Conservation (phyloP, 2,888 invertebrate species). For the Panzeria rudis region DNA sequence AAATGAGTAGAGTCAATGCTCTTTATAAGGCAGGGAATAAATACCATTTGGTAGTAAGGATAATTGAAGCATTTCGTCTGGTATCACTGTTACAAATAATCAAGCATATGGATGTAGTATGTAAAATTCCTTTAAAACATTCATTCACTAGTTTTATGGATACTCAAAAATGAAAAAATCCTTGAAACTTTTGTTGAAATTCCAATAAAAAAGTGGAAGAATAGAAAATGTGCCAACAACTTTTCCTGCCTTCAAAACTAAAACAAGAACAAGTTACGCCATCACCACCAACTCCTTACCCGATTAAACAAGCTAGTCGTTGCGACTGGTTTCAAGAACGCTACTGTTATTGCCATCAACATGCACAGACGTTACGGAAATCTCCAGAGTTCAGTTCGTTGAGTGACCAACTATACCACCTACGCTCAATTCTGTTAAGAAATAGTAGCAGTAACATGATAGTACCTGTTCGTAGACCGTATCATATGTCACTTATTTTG, state of each 20-base stretch:
- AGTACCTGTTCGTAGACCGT: constrained; percentile 28
- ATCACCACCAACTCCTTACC: not conserved
- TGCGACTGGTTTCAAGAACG: not conserved
- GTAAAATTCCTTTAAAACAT: not conserved
- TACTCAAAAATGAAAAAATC: not conserved
- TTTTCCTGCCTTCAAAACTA: constrained; percentile 37
- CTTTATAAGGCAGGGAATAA: too few relatives aligned
- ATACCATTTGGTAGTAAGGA: too few relatives aligned
- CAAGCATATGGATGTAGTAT: not conserved
- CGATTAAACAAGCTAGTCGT: constrained; percentile 21
- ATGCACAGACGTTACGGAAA: constrained; percentile 15
- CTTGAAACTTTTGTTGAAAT: not conserved
- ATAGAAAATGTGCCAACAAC: constrained; percentile 58
- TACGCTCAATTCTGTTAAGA: constrained; percentile 29
- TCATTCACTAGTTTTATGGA: not conserved
- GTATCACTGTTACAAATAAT: not conserved
- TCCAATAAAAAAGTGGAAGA: not conserved
- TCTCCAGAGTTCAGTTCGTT: constrained; percentile 3
- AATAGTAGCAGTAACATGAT: constrained; percentile 40
- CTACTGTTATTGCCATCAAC: not conserved
- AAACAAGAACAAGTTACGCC: constrained; percentile 16
- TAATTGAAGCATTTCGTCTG: not conserved
- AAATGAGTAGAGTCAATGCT: too few relatives aligned
- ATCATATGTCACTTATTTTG: constrained; percentile 50
- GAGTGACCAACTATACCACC: constrained; percentile 5